Evolutionary conservation across 2,888 invertebrate species (phyloP).

Genomic region (Tetropium fuscum): DNA sequence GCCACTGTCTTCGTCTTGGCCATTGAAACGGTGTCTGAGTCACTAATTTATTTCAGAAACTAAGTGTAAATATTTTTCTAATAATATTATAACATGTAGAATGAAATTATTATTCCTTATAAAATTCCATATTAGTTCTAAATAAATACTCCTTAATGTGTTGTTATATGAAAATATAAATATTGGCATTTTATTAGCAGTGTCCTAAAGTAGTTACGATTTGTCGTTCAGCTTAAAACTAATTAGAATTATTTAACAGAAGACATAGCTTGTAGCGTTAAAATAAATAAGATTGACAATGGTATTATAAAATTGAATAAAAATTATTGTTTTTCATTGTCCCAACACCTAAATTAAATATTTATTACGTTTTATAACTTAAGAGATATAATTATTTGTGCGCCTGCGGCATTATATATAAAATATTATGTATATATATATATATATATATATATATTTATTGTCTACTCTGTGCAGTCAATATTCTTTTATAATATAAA

Average conservation of each 20-base stretch:
- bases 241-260: conserved; percentile 51
- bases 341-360: conserved; percentile 61
- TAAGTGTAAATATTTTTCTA: too few relatives aligned
- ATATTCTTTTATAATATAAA: conserved; percentile 53
- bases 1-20: too few relatives aligned
- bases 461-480: conserved; percentile 65
- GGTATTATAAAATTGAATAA: conserved; percentile 48
- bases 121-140: not conserved
- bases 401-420: conserved; percentile 46
- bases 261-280: conserved; percentile 52
- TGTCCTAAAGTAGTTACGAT: conserved; percentile 27
- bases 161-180: conserved; percentile 19
- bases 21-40: too few relatives aligned
- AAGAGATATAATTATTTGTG: conserved; percentile 45
- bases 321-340: conserved; percentile 55
- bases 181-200: conserved; percentile 20
- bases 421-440: too few relatives aligned
- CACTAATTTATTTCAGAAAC: too few relatives aligned
- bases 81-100: not conserved
- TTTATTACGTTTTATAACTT: conserved; percentile 47
- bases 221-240: conserved; percentile 41
- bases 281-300: conserved; percentile 56
- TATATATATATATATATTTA: conserved; percentile 50
- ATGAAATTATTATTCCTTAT: not conserved
- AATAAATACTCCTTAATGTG: not conserved